Conservation (phyloP, 2,888 invertebrate species). For the Pristionchus maxplancki region DNA sequence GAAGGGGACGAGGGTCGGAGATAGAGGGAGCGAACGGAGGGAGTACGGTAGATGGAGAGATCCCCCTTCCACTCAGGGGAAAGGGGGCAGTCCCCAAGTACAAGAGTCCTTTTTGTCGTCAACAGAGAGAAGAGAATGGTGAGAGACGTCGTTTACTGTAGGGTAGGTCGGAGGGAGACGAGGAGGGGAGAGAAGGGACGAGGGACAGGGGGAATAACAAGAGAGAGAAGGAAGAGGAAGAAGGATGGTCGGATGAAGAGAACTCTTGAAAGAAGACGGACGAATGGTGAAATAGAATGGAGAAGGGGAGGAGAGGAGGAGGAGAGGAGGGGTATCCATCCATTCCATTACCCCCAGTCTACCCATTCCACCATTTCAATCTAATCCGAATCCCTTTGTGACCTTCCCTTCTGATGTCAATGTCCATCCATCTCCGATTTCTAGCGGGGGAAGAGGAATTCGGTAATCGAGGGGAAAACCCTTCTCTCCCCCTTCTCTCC, state of each 20-base stretch:
- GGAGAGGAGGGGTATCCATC: neutral
- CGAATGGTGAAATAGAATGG: conserved; percentile 27
- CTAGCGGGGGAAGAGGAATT: neutral
- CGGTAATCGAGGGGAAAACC: neutral
- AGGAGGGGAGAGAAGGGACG: conserved; percentile 6
- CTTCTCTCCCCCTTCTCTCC: too few relatives aligned
- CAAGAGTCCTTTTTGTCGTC: conserved; percentile 42
- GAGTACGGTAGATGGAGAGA: conserved; percentile 49
- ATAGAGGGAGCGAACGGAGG: neutral
- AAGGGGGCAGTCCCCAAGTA: conserved; percentile 28
- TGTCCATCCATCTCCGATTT: neutral
- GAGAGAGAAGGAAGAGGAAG: neutral
- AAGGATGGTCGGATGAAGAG: conserved; percentile 12
- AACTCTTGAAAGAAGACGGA: conserved; percentile 39
- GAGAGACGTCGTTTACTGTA: neutral
- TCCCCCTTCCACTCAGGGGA: neutral
- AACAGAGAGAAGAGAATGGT: neutral
- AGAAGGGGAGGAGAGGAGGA: neutral
- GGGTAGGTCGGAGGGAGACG: neutral
- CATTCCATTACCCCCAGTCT: conserved; percentile 32
- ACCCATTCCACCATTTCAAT: conserved; percentile 16
- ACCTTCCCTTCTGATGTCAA: conserved; percentile 2
- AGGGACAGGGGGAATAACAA: conserved; percentile 16
- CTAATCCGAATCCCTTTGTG: neutral
- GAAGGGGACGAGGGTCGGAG: neutral